A percentile compares a stretch with the other conserved stretches of the same genome.
These are phyloP conservation scores for Tolmerus cingulatus DNA, from an alignment of 2,888 invertebrate genomes.

Conservation along the genomic window DNA sequence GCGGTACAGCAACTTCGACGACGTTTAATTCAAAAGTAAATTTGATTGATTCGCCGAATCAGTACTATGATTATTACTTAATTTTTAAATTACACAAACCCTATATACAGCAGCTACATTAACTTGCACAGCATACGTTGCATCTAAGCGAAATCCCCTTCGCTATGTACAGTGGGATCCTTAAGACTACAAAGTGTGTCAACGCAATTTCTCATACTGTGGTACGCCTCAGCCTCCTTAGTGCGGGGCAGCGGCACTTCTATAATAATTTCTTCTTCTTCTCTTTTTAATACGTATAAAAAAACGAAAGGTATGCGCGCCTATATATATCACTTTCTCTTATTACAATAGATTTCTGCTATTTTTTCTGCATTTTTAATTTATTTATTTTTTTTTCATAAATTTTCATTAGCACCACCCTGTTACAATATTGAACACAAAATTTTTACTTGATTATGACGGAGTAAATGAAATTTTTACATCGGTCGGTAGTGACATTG, in stretches of 20 bases:
- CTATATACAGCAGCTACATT: conserved; percentile 10
- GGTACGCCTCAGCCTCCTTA: not conserved
- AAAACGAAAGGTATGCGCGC: conserved; percentile 7
- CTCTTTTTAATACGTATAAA: not conserved
- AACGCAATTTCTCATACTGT: conserved; percentile 22
- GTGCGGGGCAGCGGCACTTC: not conserved
- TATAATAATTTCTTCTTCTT: not conserved
- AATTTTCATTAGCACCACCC: conserved; percentile 43
- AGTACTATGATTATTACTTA: not conserved
- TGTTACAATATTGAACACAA: conserved; percentile 40
- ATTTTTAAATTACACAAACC: conserved; percentile 14
- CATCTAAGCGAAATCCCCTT: not conserved
- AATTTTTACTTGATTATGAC: not conserved
- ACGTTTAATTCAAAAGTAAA: not conserved
- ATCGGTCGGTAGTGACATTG: not conserved
- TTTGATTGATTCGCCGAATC: not conserved
- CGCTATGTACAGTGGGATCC: conserved; percentile 15
- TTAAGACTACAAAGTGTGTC: not conserved
- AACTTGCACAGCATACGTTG: conserved; percentile 25
- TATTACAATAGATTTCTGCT: conserved; percentile 7
- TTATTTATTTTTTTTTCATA: conserved; percentile 2
- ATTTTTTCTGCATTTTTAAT: conserved; percentile 9
- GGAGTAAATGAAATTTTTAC: conserved; percentile 1
- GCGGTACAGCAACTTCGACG: not conserved
- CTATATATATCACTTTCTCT: conserved; percentile 32